Base-by-base conservation (phyloP, 2,888 invertebrate genomes). In the Pollenia angustigena region DNA sequence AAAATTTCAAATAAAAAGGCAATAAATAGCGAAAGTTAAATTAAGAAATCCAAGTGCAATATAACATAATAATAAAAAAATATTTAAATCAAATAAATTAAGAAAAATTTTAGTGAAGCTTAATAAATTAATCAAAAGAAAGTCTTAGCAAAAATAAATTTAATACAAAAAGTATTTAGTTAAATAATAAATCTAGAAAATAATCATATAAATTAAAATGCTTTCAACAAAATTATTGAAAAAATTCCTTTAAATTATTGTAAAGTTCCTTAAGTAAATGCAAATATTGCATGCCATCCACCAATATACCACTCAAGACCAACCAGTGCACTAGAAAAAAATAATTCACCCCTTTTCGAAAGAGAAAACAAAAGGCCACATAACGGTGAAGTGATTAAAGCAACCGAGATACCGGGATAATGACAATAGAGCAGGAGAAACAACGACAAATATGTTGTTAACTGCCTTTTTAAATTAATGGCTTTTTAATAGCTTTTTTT, bases 401-500 rank as follows among this genome's bases (percentile, higher is more conserved):
- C 66, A 32, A 62, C 23, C 42, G 14, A 72, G 56, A 23, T 40
- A 32, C 23, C 18, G 12, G 40, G 66, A n/a, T 62, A 68, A 58
- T 56, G 68, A 46, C 23, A 50, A 54, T 54, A 54, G 10, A 60
- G 23, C 54, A 48, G 44, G 18, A 48, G 72, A 52, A 79, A 79
- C 66, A 74, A 72, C 83, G 44, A 56, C 84, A 79, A 84, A 83
- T 76, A 78, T 81, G 84, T 81, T 85, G 85, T 81, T 84, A 85
- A 85, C 81, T 84, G 81, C 74, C 88, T 84, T 71, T 88, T 81
- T 71, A 86, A 88, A 88, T 88, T 88, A 88, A 88, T 84, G 75
- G 84, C 81, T 84, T 88, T 88, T 88, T 88, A 88, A 88, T 88
- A 88, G 88, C 84, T 78, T 72, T 81, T 83, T 88, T 81, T 85